A percentile compares a stretch with the other conserved stretches of the same genome.
Evolutionary conservation across 2,888 invertebrate species (phyloP).

Genomic region (Cryptocephalus moraei): DNA sequence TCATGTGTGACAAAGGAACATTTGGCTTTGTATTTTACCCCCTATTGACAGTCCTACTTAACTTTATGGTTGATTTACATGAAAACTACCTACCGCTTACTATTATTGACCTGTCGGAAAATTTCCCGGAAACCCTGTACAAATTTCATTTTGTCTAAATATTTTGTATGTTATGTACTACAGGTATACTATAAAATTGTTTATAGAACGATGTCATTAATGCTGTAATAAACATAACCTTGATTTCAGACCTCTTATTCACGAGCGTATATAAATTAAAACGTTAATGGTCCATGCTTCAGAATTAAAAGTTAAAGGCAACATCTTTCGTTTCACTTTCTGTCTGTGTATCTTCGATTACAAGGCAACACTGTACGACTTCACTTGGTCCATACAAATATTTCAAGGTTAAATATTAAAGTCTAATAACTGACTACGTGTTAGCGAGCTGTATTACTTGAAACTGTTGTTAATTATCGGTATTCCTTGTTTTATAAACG

Average conservation of each 20-base stretch:
- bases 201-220: no score
- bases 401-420: slow-evolving; percentile 31
- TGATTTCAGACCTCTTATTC: slow-evolving; percentile 3
- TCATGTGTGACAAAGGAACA: slow-evolving; percentile 11
- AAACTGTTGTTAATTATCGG: no score
- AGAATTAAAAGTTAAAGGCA: no score
- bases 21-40: slow-evolving; percentile 13
- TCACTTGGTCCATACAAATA: slow-evolving; percentile 29
- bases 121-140: no score
- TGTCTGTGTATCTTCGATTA: no score
- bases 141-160: no score
- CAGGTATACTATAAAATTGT: no score
- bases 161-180: no score
- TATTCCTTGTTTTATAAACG: no score
- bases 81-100: slow-evolving; percentile 3
- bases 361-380: slow-evolving; percentile 18
- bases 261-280: neutral
- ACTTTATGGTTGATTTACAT: slow-evolving; percentile 3
- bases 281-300: no score
- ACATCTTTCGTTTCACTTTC: no score
- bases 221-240: slow-evolving; percentile 7
- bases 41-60: slow-evolving; percentile 8
- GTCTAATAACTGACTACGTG: slow-evolving; percentile 22
- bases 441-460: neutral
- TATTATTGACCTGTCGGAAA: neutral